Evolutionary conservation across 2,113 vertebrate species (phyloP).

Genomic region (Ovis aries): ARS-UI_Ramb_v3.0 NC_056057.1:55181501-55182000

Average conservation of each 20-base stretch:
- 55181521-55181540: background rate
- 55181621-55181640: background rate
- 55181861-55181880: background rate
- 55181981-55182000: background rate
- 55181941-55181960: background rate
- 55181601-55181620: background rate
- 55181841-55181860: background rate
- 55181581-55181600: background rate
- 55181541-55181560: background rate
- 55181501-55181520: background rate
- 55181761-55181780: background rate
- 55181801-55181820: background rate
- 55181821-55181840: background rate
- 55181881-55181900: background rate
- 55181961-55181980: background rate
- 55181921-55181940: background rate
- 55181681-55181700: background rate
- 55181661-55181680: background rate
- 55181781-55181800: background rate
- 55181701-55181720: background rate
- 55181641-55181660: background rate
- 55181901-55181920: background rate
- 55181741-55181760: background rate
- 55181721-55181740: background rate
- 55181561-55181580: background rate